Conservation (phyloP, 2,888 invertebrate genomes). For the Pristionchus maxplancki region DNA sequence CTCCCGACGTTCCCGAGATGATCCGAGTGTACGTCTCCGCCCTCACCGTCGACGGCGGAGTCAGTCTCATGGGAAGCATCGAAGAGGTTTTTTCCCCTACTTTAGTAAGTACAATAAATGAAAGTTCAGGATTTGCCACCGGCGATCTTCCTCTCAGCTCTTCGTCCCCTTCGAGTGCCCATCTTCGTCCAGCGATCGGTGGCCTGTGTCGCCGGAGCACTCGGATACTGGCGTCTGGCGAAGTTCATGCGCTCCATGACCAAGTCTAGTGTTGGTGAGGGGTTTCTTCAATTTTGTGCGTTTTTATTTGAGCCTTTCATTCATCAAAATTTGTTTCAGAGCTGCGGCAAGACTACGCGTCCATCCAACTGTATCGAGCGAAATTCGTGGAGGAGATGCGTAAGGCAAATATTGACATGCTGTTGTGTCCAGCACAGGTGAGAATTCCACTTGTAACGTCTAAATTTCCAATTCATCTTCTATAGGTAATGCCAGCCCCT, state of each 20-base stretch:
- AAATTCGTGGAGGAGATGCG: conserved; percentile 63
- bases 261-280: conserved; percentile 16
- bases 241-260: background rate
- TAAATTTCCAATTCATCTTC: no score
- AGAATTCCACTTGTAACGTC: no score
- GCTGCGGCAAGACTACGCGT: conserved; percentile 65
- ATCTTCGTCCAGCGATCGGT: conserved; percentile 2
- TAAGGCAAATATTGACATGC: conserved; percentile 62
- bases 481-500: conserved; percentile 61
- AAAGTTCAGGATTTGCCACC: conserved; percentile 52
- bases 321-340: no score
- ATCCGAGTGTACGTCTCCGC: conserved; percentile 63
- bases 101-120: background rate
- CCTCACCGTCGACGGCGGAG: conserved; percentile 69
- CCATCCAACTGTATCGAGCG: conserved; percentile 65
- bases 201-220: background rate
- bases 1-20: conserved; percentile 62
- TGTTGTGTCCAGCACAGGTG: conserved; percentile 68
- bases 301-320: no score
- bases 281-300: background rate
- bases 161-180: conserved; percentile 48
- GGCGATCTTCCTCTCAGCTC: conserved; percentile 47
- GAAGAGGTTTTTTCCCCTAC: conserved; percentile 54
- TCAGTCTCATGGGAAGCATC: conserved; percentile 58
- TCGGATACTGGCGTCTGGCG: background rate